Base-by-base conservation (phyloP, 2,113 vertebrate genomes). In the Dipodomys spectabilis region DNA sequence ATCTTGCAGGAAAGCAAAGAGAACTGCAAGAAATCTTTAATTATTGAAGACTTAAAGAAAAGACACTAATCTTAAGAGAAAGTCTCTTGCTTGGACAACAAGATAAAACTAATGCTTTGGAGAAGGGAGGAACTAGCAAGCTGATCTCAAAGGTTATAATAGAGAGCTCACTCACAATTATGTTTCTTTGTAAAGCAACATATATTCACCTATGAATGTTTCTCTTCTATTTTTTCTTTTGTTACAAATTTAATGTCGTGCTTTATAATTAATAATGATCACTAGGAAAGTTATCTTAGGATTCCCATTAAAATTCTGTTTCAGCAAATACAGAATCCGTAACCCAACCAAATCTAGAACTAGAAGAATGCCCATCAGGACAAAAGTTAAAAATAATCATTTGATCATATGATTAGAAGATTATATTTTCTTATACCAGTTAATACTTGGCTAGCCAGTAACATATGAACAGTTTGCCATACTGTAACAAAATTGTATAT, bases 351-450 rank as follows among this genome's bases (percentile, higher is more conserved):
- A 1, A 22, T n/a, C n/a, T 94, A 15, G 7, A 95, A 74, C 39
- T 82, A 62, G 93, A 94, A 91, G 73, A 97, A 95, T 2, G 6
- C 67, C 90, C 67, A 95, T 92, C 78, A 94, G 44, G 10, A 68
- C 49, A 96, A 91, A 92, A 49, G 8, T 72, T 91, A 90, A 32
- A 93, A 92, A 60, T 60, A 79, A 75, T 71, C 32, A 74, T 85
- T 79, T 86, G 82, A 95, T 92, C 28, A 71, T 71, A 77, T 1
- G 6, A 16, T 88, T 86, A 32, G 81, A 45, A 60, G 45, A 88
- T 95, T 93, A 44, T 94, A 74, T 60, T 97, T 92, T 64, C 23
- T 87, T 79, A 64, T 94, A 95, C 90, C n/a, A 97, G 80, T 9
- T 88, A 81, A 91, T 23, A 27, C 13, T 82, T 77, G 75, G 32